Evolutionary conservation across 2,113 vertebrate genomes (phyloP).

Genomic region (Nerophis lumbriciformis): DNA sequence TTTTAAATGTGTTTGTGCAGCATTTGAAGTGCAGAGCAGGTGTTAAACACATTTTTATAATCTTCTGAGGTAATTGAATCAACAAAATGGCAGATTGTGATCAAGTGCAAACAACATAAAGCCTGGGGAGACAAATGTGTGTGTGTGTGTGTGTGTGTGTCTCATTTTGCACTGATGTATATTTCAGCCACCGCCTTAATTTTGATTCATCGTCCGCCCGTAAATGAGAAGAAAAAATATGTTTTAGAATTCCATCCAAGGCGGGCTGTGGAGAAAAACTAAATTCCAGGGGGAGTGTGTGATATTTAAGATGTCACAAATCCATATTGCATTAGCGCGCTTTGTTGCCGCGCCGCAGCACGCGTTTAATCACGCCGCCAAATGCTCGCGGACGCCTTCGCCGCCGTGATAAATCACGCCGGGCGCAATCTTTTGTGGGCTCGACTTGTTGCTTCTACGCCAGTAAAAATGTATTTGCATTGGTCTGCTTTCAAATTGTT

Average conservation of each 20-base stretch:
- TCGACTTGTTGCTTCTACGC: no score
- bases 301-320: conserved; percentile 99
- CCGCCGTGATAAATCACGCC: conserved; percentile 72
- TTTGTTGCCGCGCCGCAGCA: conserved; percentile 99
- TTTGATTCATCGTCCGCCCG: conserved; percentile 99
- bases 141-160: conserved; percentile 66
- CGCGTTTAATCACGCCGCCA: conserved; percentile 92
- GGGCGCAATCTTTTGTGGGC: conserved; percentile 28
- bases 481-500: no score
- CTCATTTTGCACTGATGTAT: conserved; percentile 84
- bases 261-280: conserved; percentile 75
- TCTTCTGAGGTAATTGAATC: background rate
- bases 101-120: background rate
- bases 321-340: conserved; percentile 99
- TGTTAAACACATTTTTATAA: background rate
- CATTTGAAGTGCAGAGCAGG: background rate
- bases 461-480: no score
- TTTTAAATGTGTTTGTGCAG: no score
- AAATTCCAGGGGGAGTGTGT: conserved; percentile 96
- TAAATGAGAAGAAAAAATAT: conserved; percentile 99
- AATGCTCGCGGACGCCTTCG: conserved; percentile 86
- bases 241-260: conserved; percentile 98
- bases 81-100: background rate
- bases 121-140: conserved; percentile 41
- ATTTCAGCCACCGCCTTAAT: conserved; percentile 98